phyloP scores from a whole-genome alignment of 2,888 invertebrate genomes.

The Eubasilissa splendida region DNA sequence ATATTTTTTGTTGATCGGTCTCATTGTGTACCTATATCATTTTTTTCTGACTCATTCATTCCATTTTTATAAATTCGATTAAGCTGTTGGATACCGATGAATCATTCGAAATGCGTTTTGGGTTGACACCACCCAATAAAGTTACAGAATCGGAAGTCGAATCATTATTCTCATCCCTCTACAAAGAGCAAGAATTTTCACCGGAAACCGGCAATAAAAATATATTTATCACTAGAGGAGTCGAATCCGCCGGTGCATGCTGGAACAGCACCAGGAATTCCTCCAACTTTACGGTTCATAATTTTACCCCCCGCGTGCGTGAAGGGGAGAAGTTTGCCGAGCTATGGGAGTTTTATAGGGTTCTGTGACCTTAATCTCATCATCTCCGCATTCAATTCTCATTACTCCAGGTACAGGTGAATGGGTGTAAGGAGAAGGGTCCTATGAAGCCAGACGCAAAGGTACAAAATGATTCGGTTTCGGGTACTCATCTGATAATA shows the following conservation, averaged over 20 bases:
- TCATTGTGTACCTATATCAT: no score
- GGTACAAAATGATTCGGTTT: no score
- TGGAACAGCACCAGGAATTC: constrained; percentile 44
- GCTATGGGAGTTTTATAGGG: constrained; percentile 18
- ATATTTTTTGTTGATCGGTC: no score
- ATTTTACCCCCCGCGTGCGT: constrained; percentile 41
- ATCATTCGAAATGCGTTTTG: constrained; percentile 18
- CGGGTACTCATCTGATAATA: no score
- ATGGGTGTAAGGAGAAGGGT: no score
- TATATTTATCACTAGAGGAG: constrained; percentile 52
- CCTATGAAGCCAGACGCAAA: no score
- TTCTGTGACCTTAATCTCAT: constrained; percentile 13
- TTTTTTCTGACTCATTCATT: not conserved
- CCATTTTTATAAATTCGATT: constrained; percentile 8
- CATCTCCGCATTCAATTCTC: constrained; percentile 11
- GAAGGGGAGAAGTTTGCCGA: not conserved
- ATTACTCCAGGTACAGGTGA: not conserved
- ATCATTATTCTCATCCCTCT: constrained; percentile 49
- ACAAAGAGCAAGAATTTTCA: constrained; percentile 38
- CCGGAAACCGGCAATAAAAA: constrained; percentile 53
- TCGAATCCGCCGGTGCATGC: constrained; percentile 48
- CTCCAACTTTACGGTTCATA: constrained; percentile 48
- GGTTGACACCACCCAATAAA: constrained; percentile 38
- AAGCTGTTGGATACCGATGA: constrained; percentile 25
- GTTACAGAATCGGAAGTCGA: constrained; percentile 43